A percentile compares a stretch with the other conserved stretches of the same genome.
These are phyloP conservation scores for Thecophora atra DNA, from an alignment of 2,888 invertebrate species.

Conservation along the genomic window DNA sequence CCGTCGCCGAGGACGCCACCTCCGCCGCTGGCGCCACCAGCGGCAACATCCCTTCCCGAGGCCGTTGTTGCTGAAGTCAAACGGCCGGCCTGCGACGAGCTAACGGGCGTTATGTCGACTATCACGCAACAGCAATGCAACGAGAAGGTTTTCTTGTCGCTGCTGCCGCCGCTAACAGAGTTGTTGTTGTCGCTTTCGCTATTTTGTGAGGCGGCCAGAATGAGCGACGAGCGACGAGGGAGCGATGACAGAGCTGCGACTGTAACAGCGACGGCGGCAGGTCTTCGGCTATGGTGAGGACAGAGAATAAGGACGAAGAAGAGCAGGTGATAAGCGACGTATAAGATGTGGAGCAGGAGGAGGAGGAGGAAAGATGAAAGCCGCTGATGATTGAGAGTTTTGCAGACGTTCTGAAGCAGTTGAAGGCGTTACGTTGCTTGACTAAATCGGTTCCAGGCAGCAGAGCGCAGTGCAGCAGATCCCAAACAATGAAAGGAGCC, in stretches of 20 bases:
- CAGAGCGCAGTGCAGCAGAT: not conserved
- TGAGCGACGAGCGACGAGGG: constrained; percentile 53
- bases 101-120: constrained; percentile 67
- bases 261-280: constrained; percentile 5
- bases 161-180: constrained; percentile 59
- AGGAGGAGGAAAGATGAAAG: not conserved
- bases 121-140: constrained; percentile 68
- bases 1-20: constrained; percentile 61
- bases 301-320: constrained; percentile 19
- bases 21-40: constrained; percentile 58
- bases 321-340: not conserved
- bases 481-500: not conserved
- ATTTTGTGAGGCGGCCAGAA: constrained; percentile 67
- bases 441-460: not conserved
- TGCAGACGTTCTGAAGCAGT: not conserved
- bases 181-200: constrained; percentile 64
- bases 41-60: constrained; percentile 66
- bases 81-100: constrained; percentile 64
- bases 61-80: constrained; percentile 66
- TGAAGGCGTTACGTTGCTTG: not conserved
- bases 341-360: not conserved
- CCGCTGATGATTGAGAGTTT: not conserved
- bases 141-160: constrained; percentile 67
- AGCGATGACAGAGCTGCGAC: not conserved
- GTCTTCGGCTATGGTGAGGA: constrained; percentile 5